Conservation (phyloP, 2,797 vertebrate species). For the Intellagama lesueurii region DNA sequence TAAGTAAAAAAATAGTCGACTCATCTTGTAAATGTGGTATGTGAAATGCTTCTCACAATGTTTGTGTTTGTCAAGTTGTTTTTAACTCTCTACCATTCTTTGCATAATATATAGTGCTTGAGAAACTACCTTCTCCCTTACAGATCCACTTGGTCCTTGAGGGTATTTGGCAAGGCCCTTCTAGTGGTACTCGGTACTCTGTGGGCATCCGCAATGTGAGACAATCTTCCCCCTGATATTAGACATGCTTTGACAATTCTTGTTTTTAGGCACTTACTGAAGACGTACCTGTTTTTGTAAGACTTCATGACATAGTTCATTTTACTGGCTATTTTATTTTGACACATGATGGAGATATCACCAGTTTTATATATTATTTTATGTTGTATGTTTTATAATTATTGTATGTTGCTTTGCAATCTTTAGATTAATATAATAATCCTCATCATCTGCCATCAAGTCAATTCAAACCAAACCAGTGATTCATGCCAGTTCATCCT, state of each 20-base stretch:
- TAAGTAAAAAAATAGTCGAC: background rate
- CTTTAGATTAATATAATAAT: background rate
- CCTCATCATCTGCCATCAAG: too few relatives aligned
- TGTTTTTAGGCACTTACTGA: background rate
- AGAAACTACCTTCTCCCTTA: background rate
- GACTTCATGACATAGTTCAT: background rate
- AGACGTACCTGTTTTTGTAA: background rate
- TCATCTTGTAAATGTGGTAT: background rate
- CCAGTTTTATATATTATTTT: background rate
- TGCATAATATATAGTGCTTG: background rate
- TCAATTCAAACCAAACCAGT: too few relatives aligned
- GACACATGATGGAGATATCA: too few relatives aligned
- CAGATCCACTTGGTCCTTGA: background rate
- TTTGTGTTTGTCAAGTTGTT: background rate
- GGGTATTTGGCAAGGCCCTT: background rate
- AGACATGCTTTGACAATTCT: background rate
- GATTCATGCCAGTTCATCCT: too few relatives aligned
- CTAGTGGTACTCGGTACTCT: background rate
- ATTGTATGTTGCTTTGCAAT: background rate
- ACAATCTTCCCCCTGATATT: background rate
- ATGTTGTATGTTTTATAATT: background rate
- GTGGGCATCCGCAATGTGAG: background rate
- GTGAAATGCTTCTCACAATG: background rate
- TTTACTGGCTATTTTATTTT: too few relatives aligned
- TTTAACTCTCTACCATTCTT: background rate